Base-by-base conservation (phyloP, 2,113 vertebrate species). In the Oostethus manadensis region DNA sequence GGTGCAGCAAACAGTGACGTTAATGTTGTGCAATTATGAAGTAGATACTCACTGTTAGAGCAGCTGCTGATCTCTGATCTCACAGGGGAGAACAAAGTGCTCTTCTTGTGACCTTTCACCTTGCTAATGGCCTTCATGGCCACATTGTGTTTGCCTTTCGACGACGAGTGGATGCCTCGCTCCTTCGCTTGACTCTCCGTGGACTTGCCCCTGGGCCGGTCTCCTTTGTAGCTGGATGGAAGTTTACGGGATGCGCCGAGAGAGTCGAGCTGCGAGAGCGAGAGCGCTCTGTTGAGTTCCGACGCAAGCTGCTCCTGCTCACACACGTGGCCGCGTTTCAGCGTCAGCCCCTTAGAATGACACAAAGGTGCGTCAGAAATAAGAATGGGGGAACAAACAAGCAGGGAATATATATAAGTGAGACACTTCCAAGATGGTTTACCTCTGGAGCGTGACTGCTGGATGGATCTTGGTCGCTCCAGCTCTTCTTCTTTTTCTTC, bases 41-140 rank as follows among this genome's bases (percentile, higher is more conserved):
- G 38, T 21, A 50, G 40, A 33, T 72, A 96, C 96, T 98, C 92
- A 98, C 94, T 94, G 86, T 94, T 97, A 21, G 93, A 96, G 84
- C 92, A 94, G 90, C 94, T 97, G 95, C 94, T 96, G 86, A 94
- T 88, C 92, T 96, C 95, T 47, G 94, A 95, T 80, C 94, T 88
- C 77, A 92, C 78, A n/a, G 93, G 89, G 82, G 93, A 97, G 85
- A 92, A 92, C 81, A 91, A 77, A 59, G 82, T 26, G 0, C 86
- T 58, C 86, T 95, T 96, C 89, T 92, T 88, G 80, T 90, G 92
- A 86, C 89, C 89, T 92, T 94, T 93, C 73, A 91, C 88, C 80
- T 94, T 94, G 77, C 88, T 87, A 60, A 88, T 76, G 50, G 78
- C 74, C 87, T 92, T 96, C 81, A 86, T 50, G 0, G 90, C 73